Base-by-base conservation (phyloP, 2,113 vertebrate genomes). In the Hassar affinis region DNA sequence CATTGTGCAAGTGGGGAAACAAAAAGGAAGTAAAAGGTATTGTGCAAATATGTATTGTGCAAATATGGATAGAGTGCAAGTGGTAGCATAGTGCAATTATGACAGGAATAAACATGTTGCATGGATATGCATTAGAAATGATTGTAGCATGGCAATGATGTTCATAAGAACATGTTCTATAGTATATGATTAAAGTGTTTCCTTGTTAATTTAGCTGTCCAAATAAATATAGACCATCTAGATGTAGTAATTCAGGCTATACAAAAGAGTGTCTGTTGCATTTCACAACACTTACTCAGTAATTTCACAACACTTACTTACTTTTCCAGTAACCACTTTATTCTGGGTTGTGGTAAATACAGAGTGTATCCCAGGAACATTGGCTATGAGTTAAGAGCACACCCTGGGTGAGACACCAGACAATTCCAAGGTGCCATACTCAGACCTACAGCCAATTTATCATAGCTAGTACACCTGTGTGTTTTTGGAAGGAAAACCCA, bases 231-330 rank as follows among this genome's bases (percentile, higher is more conserved):
- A 45, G 38, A 45, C 45, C 25, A 62, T 27, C 8, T 11, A 9
- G 0, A 62, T 30, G 38, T 10, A 47, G 6, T 79, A 4, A 47
- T 47, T 68, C 6, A 64, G 35, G 6, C 22, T 27, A 45, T 10
- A 61, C 57, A 79, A 64, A 62, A 61, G 18, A 9, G 10, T 68
- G 61, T 66, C 47, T 80, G 47, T 66, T 68, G 49, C 11, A 66
- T 20, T 12, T 64, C 54, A 78, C 8, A 35, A 47, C 6, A 51
- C 1, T 18, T 27, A 75, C 15, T 18, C 47, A n/a, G n/a, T n/a
- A n/a, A 66, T 20, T 12, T 64, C 54, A 78, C 8, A 35, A 47
- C 6, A 51, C 1, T 18, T 27, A 75, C 15, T 18, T n/a, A 51
- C 20, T 74, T 2, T 30, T 52, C 45, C 14, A 30, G 22, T 27